Evolutionary conservation across 1,140 invertebrate species (phyloP).

Genomic region (Cydia fagiglandana): DNA sequence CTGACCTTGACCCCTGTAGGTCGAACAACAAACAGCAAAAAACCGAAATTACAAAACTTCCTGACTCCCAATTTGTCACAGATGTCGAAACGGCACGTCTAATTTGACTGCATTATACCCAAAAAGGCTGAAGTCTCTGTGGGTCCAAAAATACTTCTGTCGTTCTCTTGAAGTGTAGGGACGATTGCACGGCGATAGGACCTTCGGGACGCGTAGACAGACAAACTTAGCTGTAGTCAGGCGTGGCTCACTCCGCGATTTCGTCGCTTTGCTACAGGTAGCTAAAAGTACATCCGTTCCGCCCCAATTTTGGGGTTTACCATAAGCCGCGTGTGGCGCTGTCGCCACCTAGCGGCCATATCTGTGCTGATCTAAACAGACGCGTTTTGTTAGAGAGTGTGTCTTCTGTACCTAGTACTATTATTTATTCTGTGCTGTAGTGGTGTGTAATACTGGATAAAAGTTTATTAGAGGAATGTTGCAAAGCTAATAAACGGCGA

Average conservation of each 20-base stretch:
- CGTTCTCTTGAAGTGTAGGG: not conserved
- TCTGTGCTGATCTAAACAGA: no score
- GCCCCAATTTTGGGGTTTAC: no score
- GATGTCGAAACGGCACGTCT: constrained; percentile 9
- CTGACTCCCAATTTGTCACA: constrained; percentile 4
- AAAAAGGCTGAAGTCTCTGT: not conserved
- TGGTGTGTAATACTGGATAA: not conserved
- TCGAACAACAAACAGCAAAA: not conserved
- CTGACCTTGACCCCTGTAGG: not conserved
- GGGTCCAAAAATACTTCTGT: not conserved
- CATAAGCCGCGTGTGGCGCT: no score
- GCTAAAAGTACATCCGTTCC: no score
- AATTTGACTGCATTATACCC: not conserved
- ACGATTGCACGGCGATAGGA: not conserved
- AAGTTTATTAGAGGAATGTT: not conserved
- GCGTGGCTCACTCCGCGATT: no score
- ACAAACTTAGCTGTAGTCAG: not conserved
- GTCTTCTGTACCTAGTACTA: no score
- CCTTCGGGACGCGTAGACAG: not conserved
- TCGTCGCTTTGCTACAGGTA: no score
- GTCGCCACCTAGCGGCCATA: no score
- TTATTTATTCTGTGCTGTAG: no score
- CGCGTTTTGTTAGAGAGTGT: no score
- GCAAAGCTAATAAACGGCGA: no score
- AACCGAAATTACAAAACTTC: constrained; percentile 13